Conservation (phyloP, 2,797 vertebrate species). For the Chloroceryle amazona region DNA sequence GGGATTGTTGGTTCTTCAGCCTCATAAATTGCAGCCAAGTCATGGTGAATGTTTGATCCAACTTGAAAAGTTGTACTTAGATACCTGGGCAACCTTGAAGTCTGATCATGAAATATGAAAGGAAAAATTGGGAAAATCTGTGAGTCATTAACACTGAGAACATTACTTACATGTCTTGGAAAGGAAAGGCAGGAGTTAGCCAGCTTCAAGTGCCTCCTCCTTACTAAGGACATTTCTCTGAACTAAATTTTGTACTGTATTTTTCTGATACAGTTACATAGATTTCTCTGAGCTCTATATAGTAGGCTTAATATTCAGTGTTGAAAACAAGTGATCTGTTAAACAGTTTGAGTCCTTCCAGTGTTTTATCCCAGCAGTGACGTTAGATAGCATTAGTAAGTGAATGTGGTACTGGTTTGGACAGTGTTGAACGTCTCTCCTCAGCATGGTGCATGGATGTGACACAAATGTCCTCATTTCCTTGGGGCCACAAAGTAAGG, state of each 20-base stretch:
- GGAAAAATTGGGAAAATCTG: background rate
- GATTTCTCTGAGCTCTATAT: background rate
- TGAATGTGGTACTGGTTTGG: background rate
- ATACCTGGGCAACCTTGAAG: background rate
- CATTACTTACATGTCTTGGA: background rate
- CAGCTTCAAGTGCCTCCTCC: background rate
- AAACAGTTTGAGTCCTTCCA: background rate
- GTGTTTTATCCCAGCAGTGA: background rate
- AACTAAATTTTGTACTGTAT: background rate
- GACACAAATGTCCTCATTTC: background rate
- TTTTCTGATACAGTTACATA: background rate
- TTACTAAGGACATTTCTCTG: background rate
- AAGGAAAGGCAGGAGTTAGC: background rate
- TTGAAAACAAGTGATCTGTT: background rate
- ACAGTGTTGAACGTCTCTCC: background rate
- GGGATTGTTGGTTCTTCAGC: background rate
- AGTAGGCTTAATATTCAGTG: background rate
- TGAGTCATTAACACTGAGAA: background rate
- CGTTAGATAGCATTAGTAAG: fast-evolving
- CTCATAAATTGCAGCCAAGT: background rate
- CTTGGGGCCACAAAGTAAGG: background rate
- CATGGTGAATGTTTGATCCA: background rate
- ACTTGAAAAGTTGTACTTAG: background rate
- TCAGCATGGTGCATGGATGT: fast-evolving
- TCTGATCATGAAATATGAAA: background rate